Evolutionary conservation across 2,797 vertebrate genomes (phyloP).

Genomic region (Enteromius fasciolatus): DNA sequence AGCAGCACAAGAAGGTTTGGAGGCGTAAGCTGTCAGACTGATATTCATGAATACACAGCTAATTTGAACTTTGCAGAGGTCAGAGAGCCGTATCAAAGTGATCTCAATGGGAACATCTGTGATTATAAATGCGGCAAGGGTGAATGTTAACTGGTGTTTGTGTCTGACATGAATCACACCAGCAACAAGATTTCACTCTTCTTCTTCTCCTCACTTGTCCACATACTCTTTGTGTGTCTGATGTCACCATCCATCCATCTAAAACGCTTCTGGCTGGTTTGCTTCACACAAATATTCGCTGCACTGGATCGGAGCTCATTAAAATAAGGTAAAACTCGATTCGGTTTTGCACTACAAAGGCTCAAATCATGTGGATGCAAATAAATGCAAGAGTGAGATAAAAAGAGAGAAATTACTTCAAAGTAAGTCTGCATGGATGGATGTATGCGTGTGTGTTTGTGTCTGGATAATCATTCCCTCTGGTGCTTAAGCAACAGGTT

Average conservation of each 20-base stretch:
- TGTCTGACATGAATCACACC: neutral
- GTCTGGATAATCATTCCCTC: constrained; percentile 61
- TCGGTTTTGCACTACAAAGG: constrained; percentile 77
- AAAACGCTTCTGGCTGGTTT: constrained; percentile 42
- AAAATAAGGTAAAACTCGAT: constrained; percentile 61
- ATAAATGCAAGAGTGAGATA: constrained; percentile 62
- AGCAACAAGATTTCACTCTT: neutral
- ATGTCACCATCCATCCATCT: constrained; percentile 11
- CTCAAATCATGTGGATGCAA: constrained; percentile 67
- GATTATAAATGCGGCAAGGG: neutral
- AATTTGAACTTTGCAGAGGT: constrained; percentile 41
- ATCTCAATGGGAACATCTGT: constrained; percentile 7
- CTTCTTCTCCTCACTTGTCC: neutral
- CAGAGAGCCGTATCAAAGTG: constrained; percentile 33
- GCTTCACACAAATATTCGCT: constrained; percentile 50
- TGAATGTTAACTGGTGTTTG: neutral
- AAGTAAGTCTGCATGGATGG: constrained; percentile 57
- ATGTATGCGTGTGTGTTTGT: constrained; percentile 13
- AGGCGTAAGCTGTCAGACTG: constrained; percentile 17
- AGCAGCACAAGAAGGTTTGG: constrained; percentile 8
- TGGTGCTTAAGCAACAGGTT: constrained; percentile 67
- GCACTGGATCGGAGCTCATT: constrained; percentile 69
- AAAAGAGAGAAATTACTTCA: constrained; percentile 63
- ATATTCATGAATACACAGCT: constrained; percentile 35
- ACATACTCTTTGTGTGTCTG: neutral